Evolutionary conservation across 2,888 invertebrate species (phyloP), one percentile per base, ranked within the genome.

Genomic region (Nowickia ferox): DNA sequence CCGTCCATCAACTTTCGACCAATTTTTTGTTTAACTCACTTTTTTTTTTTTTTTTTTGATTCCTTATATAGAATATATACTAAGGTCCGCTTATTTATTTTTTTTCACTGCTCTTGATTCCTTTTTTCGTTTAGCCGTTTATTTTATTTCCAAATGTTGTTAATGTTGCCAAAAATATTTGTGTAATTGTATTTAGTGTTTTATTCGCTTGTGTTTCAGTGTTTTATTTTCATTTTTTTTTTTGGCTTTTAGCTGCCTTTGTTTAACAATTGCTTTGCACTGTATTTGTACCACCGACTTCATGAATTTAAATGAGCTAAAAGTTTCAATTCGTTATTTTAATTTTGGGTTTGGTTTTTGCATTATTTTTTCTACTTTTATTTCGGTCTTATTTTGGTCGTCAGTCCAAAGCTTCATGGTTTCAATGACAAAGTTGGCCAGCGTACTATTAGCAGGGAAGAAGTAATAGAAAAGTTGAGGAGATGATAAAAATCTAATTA

Each of bases 221-320:
- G 48, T 30, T 10, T 77, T 57, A 17, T 55, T 30, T 30, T 30
- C 5, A 30, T 30, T 30, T 30, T 30, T 30, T 30, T 30, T 30
- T 30, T 30, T 30, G 6, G 30, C 30, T 30, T 30, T 53, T 30
- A 17, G 48, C 6, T 59, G 72, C n/a, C 48, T 71, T 69, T 74
- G n/a, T 77, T 63, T 53, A 55, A 68, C 72, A 72, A 72, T 9
- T 72, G 42, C 19, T 66, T 66, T 83, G 17, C 2, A 53, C 19
- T 44, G 53, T 46, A 44, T 40, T 42, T 72, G 59, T 76, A 57
- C 84, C 84, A 84, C 77, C 86, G 77, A 85, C 84, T 87, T 87
- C 88, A 88, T 88, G 88, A 88, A 88, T 88, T 87, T 87, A 88
- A 88, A 88, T 88, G 88, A 87, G 87, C 77, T 78, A 78, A 84